These are phyloP conservation scores for Morphnarchus princeps DNA, from an alignment of 2,113 vertebrate genomes.

Conservation along the genomic window DNA sequence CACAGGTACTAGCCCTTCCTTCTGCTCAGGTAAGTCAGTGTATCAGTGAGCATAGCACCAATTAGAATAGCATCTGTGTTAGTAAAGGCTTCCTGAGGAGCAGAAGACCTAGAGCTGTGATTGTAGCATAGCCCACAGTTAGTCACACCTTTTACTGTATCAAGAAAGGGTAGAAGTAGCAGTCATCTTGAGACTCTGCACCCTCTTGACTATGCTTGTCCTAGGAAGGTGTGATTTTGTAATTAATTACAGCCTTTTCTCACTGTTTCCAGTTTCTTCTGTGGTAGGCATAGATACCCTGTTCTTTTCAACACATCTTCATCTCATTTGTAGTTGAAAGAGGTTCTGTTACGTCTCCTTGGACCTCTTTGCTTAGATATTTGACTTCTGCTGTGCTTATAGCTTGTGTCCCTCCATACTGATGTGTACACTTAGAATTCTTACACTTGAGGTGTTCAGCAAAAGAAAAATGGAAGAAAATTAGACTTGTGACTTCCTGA, in stretches of 20 bases:
- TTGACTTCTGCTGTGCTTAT: neutral
- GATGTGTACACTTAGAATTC: neutral
- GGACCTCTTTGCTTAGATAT: neutral
- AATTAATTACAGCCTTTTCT: neutral
- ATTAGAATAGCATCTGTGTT: neutral
- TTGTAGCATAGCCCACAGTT: neutral
- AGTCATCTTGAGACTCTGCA: neutral
- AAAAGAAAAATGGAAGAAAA: neutral
- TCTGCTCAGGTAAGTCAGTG: slow-evolving; percentile 24
- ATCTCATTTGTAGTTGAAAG: neutral
- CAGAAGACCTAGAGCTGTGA: neutral
- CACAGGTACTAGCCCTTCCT: slow-evolving; percentile 28
- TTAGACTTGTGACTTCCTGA: neutral
- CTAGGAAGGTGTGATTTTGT: neutral
- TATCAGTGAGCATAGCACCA: neutral
- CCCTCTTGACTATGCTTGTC: neutral
- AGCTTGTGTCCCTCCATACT: neutral
- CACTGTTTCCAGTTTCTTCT: neutral
- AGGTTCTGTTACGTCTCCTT: neutral
- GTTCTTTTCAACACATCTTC: neutral
- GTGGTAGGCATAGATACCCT: neutral
- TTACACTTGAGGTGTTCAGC: neutral
- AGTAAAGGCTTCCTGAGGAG: neutral
- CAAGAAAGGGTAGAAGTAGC: neutral
- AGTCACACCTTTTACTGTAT: neutral